Conservation (phyloP, 2,797 vertebrate species). For the Kryptolebias ocellatus region DNA sequence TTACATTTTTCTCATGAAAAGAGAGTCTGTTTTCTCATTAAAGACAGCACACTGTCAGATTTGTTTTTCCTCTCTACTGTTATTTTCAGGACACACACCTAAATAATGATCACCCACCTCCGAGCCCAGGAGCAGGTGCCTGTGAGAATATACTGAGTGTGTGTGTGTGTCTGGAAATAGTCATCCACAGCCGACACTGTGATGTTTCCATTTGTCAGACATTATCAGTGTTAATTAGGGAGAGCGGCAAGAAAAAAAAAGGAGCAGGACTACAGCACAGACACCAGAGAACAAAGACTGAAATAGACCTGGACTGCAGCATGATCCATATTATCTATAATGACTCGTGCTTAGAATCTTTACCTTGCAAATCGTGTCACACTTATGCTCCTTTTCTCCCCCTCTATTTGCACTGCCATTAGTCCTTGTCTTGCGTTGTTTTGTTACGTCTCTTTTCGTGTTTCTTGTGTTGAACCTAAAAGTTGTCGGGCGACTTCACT, state of each 20-base stretch:
- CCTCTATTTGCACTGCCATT: constrained; percentile 7
- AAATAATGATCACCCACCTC: constrained; percentile 30
- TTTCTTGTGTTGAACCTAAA: too few species aligned
- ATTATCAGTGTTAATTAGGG: constrained; percentile 62
- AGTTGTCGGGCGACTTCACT: too few species aligned
- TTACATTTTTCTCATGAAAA: neutral
- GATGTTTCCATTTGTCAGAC: constrained; percentile 65
- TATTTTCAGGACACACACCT: constrained; percentile 15
- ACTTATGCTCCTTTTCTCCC: neutral
- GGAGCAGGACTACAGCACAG: constrained; percentile 28
- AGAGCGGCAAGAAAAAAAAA: constrained; percentile 26
- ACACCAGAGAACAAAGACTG: constrained; percentile 35
- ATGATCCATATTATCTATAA: constrained; percentile 13
- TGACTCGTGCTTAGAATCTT: neutral
- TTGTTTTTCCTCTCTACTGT: constrained; percentile 8
- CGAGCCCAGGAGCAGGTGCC: constrained; percentile 44
- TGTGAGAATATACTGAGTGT: constrained; percentile 26
- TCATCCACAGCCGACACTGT: constrained; percentile 37
- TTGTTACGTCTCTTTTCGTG: too few species aligned
- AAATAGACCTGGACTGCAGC: constrained; percentile 8
- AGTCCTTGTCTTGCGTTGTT: neutral
- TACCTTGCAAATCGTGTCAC: neutral
- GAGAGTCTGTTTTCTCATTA: neutral
- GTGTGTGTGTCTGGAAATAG: constrained; percentile 52
- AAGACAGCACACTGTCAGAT: neutral